Evolutionary conservation across 1,140 invertebrate genomes (phyloP).

Genomic region (Mizuhopecten yessoensis): DNA sequence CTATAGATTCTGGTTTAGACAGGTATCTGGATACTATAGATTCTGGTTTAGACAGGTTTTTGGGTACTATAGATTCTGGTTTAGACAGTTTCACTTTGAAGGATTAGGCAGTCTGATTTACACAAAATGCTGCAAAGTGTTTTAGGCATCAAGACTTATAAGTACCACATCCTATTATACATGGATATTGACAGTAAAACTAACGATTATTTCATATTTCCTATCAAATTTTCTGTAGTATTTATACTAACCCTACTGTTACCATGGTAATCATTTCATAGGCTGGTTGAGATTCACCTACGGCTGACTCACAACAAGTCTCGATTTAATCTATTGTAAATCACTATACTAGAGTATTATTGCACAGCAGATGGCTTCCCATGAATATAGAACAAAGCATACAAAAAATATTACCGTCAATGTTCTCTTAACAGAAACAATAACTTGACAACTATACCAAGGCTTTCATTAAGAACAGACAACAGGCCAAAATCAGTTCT

Average conservation of each 20-base stretch:
- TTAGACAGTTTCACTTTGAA: neutral
- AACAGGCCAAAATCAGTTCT: too few relatives aligned
- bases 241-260: neutral
- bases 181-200: neutral
- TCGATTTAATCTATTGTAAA: neutral
- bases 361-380: neutral
- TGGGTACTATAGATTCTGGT: neutral
- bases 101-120: neutral
- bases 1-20: neutral
- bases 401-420: too few relatives aligned
- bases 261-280: neutral
- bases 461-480: too few relatives aligned
- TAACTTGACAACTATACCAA: too few relatives aligned
- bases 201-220: neutral
- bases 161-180: neutral
- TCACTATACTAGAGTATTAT: neutral
- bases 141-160: neutral
- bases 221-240: neutral
- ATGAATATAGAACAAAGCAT: too few relatives aligned
- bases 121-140: neutral
- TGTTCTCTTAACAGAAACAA: too few relatives aligned
- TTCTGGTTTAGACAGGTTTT: neutral
- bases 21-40: neutral
- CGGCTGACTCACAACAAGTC: neutral
- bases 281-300: neutral